A percentile compares a stretch with the other conserved stretches of the same genome.
phyloP scores from a whole-genome alignment of 1,140 invertebrate species.

The Macrobrachium rosenbergii region DNA sequence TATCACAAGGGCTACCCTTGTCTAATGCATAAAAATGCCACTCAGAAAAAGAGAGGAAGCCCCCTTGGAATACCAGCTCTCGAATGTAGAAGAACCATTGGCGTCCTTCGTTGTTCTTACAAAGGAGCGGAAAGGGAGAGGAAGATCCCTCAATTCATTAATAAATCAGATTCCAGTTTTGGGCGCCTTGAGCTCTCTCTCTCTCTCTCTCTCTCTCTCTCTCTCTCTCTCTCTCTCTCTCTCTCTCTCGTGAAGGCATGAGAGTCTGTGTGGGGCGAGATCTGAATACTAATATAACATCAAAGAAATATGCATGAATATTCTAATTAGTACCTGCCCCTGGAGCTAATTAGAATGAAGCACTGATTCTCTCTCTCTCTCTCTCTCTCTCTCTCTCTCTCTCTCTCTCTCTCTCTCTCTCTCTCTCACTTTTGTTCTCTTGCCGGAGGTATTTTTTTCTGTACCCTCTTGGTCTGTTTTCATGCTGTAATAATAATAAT shows the following conservation, averaged over 20 bases:
- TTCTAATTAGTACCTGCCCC: background rate
- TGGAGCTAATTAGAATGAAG: conserved; percentile 27
- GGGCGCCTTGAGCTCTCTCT: no score
- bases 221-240: no score
- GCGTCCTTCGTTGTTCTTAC: background rate
- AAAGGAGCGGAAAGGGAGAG: no score
- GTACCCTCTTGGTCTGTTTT: background rate
- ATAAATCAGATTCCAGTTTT: conserved; percentile 38
- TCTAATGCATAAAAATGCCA: no score
- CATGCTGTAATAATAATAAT: no score
- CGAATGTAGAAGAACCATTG: no score
- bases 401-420: conserved; percentile 44
- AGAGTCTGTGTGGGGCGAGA: conserved; percentile 32
- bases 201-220: no score
- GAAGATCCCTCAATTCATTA: background rate
- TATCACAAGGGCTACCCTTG: no score
- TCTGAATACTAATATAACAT: conserved; percentile 44
- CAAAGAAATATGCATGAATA: conserved; percentile 39
- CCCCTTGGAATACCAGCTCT: no score
- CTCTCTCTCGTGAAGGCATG: background rate
- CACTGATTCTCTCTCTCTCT: conserved; percentile 13
- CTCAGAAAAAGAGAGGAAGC: no score
- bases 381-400: conserved; percentile 35
- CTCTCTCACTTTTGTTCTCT: conserved; percentile 23
- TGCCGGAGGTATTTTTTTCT: background rate